Base-by-base conservation (phyloP, 2,888 invertebrate genomes). In the Eupithecia centaureata region DNA sequence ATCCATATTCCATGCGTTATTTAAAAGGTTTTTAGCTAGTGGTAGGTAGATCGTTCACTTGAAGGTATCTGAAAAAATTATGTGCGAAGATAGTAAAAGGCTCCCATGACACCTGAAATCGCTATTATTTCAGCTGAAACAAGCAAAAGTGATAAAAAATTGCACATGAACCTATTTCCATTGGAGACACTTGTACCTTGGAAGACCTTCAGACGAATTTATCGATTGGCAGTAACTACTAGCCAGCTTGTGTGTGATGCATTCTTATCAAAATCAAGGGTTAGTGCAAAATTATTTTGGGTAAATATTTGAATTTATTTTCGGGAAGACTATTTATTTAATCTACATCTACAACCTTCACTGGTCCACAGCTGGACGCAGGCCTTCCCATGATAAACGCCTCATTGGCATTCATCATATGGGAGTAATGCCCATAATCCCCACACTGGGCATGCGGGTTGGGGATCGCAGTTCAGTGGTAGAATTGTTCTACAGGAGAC, bases 191-290 rank as follows among this genome's bases (percentile, higher is more conserved):
- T 71, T 72, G 66, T 66, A 72, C 78, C 73, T 78, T 75, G 62
- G 61, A 73, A 70, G 73, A 71, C 77, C 76, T 76, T 73, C 73
- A 77, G 77, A 76, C 76, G 56, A 57, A 10, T 25, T 4, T 74
- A 80, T 81, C 74, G 82, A 81, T 78, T 74, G 56, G 60, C 59
- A 32, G 18, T 57, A 47, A 3, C 2, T 18, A 3, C 2, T 18
- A 18, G 8, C 8, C 8, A 47, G 42, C 42, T 42, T 42, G 42
- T 18, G 42, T 42, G 42, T 18, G 42, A 18, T 47, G 47, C 47
- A 47, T 47, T 47, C 47, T 47, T 47, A 22, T 10, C 18, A 10
- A 22, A 47, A 47, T 47, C 4, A 22, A 22, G 18, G 8, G 42
- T 35, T n/a, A 30, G 30, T 5, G 30, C 5, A 5, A 5, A 30